Evolutionary conservation across 1,140 invertebrate species (phyloP), one percentile per base, ranked within the genome.

Genomic region (Penaeus vannamei): DNA sequence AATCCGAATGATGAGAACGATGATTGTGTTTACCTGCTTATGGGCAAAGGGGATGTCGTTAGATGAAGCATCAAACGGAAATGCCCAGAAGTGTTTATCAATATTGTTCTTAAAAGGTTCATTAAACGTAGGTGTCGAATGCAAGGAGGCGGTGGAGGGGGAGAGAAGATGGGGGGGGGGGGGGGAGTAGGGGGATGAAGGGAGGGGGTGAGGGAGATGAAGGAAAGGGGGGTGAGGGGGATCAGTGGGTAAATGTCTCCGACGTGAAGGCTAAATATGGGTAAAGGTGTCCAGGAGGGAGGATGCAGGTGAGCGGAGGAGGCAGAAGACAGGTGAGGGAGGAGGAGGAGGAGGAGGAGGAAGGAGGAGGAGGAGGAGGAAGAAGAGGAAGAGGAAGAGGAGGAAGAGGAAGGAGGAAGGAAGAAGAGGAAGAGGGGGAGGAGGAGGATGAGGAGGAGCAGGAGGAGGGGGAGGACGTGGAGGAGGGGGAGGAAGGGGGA

Each of bases 401-500:
- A 72, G 82, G n/a, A 32, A 19, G 42, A 23, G 62, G 62, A 53
- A 10, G 20, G 19, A 66, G 66, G 60, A 20, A n/a, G 4, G n/a
- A 22, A 69, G 76, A 12, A 46, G n/a, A 76, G 69, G 61, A n/a
- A n/a, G 36, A 42, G 62, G n/a, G 46, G 22, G 62, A 29, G 32
- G 42, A 23, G 59, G 19, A 84, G n/a, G 26, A 20, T 3, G 36
- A 42, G 4, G 62, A 23, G 1, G 60, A n/a, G 5, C 19, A 59
- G 4, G n/a, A 26, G 20, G 42, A 82, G 23, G 64, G 60, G 64
- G 61, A 84, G 62, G 69, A 42, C 69, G 83, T 69, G 83, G 53
- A 42, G 69, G 83, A 84, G 83, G 46, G 60, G 64, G 82, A 84
- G 82, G 66, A 60, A 84, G 82, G 64, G 82, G 66, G 60, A 84